phyloP scores from a whole-genome alignment of 2,113 vertebrate genomes.

The Malurus cyaneus region DNA sequence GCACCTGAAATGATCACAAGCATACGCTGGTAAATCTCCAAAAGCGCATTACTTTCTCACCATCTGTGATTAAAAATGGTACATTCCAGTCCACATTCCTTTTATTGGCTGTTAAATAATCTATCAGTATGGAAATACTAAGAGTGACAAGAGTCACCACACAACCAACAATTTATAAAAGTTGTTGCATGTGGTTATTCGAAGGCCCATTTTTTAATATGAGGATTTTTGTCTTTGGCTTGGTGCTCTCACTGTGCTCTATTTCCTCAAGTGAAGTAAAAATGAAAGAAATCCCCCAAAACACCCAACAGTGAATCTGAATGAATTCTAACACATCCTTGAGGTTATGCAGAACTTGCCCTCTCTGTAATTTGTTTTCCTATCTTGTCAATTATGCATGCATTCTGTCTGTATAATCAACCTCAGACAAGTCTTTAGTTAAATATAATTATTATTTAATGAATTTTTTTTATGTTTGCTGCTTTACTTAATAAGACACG shows the following conservation, averaged over 20 bases:
- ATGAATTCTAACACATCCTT: not conserved
- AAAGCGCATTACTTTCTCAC: not conserved
- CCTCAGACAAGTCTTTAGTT: not conserved
- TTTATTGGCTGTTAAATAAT: not conserved
- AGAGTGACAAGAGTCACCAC: not conserved
- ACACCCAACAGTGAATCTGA: not conserved
- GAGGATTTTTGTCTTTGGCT: not conserved
- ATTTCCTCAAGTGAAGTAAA: not conserved
- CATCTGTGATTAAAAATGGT: not conserved
- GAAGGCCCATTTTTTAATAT: not conserved
- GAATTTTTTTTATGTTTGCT: not conserved
- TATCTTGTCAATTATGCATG: not conserved
- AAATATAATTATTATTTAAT: not conserved
- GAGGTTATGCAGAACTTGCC: not conserved
- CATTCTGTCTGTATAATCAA: not conserved
- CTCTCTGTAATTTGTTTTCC: not conserved
- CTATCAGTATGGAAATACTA: not conserved
- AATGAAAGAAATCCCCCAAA: not conserved
- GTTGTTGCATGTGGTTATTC: not conserved
- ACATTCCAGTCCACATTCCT: not conserved
- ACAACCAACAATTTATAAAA: not conserved
- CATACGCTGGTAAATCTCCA: not conserved
- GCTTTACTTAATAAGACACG: not conserved
- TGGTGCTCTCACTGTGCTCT: not conserved
- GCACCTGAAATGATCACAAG: not conserved